Percentiles rank a stretch among this genome's conserved stretches.
These are phyloP conservation scores for Imbricaverruca yamaguchii DNA, from an alignment of 2,888 invertebrate species.

Conservation along the genomic window DNA sequence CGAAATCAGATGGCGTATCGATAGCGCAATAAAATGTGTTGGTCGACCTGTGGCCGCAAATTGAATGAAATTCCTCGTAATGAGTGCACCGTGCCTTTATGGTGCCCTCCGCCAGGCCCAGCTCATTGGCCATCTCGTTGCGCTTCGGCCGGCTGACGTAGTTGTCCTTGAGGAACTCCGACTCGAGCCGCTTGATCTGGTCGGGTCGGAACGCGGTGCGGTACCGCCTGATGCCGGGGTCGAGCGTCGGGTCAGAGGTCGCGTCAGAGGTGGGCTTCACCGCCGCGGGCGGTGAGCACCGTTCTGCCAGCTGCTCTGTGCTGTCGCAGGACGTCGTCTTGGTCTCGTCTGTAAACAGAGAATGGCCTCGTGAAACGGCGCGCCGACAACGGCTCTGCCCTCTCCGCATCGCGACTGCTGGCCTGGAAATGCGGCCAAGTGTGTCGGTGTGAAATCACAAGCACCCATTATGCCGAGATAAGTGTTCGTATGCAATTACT, in stretches of 20 bases:
- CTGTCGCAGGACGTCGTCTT: constrained; percentile 12
- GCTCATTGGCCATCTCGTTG: constrained; percentile 32
- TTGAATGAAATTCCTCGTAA: too few relatives aligned
- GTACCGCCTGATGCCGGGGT: constrained; percentile 28
- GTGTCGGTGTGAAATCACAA: background rate
- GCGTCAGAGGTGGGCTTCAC: background rate
- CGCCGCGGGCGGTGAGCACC: background rate
- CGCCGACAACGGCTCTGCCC: too few relatives aligned
- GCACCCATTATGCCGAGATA: background rate
- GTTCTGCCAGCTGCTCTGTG: background rate
- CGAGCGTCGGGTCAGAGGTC: background rate
- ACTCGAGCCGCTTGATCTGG: constrained; percentile 31
- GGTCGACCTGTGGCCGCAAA: too few relatives aligned
- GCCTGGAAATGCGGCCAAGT: background rate
- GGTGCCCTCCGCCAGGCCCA: constrained; percentile 32
- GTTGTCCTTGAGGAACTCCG: constrained; percentile 32
- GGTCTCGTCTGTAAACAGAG: background rate
- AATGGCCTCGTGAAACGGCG: too few relatives aligned
- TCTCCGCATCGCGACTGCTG: too few relatives aligned
- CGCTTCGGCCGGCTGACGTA: constrained; percentile 33
- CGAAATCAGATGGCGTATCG: too few relatives aligned
- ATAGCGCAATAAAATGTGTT: too few relatives aligned
- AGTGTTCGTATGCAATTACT: background rate
- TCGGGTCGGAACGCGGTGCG: constrained; percentile 33
- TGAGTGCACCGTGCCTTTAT: constrained; percentile 29